Conservation (phyloP, 2,888 invertebrate species). For the Agapostemon virescens region DNA sequence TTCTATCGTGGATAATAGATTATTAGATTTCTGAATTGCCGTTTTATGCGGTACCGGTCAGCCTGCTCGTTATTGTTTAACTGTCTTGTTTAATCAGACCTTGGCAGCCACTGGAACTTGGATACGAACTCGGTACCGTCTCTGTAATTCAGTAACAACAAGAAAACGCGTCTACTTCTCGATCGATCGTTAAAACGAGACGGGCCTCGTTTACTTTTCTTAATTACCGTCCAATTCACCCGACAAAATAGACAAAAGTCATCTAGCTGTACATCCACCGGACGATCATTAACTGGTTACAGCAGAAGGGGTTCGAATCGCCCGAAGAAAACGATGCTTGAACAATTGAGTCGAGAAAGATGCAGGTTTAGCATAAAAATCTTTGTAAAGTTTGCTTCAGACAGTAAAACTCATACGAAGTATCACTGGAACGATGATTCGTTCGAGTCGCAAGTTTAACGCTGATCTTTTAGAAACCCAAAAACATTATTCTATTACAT, state of each 20-base stretch:
- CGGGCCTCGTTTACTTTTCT: slow-evolving; percentile 19
- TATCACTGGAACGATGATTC: background rate
- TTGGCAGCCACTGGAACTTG: slow-evolving; percentile 12
- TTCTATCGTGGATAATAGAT: slow-evolving; percentile 51
- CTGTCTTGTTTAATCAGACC: slow-evolving; percentile 56
- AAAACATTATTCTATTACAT: too few relatives aligned
- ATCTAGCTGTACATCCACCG: slow-evolving; percentile 40
- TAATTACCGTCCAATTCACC: slow-evolving; percentile 44
- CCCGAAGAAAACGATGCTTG: background rate
- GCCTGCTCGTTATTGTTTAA: slow-evolving; percentile 57
- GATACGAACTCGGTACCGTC: slow-evolving; percentile 5
- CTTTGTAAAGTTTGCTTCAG: background rate
- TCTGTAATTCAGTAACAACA: slow-evolving; percentile 39
- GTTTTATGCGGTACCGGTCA: slow-evolving; percentile 53
- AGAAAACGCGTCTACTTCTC: slow-evolving; percentile 28
- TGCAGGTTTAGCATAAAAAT: background rate
- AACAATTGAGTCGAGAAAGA: background rate
- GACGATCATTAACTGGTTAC: background rate
- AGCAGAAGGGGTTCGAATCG: too few relatives aligned
- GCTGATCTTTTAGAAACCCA: too few relatives aligned
- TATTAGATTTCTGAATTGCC: slow-evolving; percentile 56
- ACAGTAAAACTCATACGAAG: background rate
- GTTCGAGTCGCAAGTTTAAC: background rate
- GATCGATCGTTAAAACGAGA: slow-evolving; percentile 42
- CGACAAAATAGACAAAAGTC: slow-evolving; percentile 43